Conservation (phyloP, 1,140 invertebrate species). For the Lepidurus apus region DNA sequence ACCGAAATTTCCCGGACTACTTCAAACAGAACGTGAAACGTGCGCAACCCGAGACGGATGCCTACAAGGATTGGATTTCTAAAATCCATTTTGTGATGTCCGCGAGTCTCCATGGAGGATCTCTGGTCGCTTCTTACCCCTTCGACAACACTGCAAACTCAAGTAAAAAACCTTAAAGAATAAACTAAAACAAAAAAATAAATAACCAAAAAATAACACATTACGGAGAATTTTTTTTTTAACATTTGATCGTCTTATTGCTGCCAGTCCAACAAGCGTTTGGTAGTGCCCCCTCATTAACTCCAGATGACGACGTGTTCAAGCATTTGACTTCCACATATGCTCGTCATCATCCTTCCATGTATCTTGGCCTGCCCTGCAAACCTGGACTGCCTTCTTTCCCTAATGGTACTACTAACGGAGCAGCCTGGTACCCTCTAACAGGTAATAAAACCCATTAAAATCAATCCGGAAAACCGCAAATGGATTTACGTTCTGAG, state of each 20-base stretch:
- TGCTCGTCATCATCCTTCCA: slow-evolving; percentile 79
- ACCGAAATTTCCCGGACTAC: slow-evolving; percentile 49
- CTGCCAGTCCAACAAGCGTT: slow-evolving; percentile 50
- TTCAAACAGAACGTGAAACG: slow-evolving; percentile 40
- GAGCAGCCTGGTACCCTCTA: slow-evolving; percentile 85
- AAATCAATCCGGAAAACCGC: background rate
- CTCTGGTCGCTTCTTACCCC: slow-evolving; percentile 53
- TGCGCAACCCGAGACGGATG: slow-evolving; percentile 46
- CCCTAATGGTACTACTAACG: slow-evolving; percentile 82
- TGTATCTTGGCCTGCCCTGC: slow-evolving; percentile 75
- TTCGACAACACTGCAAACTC: slow-evolving; percentile 44
- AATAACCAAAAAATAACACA: no score
- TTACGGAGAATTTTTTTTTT: no score
- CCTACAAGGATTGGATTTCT: slow-evolving; percentile 47
- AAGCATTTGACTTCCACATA: slow-evolving; percentile 82
- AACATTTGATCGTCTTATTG: background rate
- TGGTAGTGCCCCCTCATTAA: slow-evolving; percentile 66
- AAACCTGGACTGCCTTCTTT: slow-evolving; percentile 65
- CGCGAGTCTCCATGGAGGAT: slow-evolving; percentile 54
- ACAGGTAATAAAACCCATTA: slow-evolving; percentile 46
- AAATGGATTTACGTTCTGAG: slow-evolving; percentile 26
- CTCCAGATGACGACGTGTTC: slow-evolving; percentile 92
- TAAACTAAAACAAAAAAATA: no score
- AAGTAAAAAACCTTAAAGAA: background rate
- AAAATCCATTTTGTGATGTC: slow-evolving; percentile 51